Evolutionary conservation across 2,888 invertebrate genomes (phyloP).

Genomic region (Uloborus plumipes): DNA sequence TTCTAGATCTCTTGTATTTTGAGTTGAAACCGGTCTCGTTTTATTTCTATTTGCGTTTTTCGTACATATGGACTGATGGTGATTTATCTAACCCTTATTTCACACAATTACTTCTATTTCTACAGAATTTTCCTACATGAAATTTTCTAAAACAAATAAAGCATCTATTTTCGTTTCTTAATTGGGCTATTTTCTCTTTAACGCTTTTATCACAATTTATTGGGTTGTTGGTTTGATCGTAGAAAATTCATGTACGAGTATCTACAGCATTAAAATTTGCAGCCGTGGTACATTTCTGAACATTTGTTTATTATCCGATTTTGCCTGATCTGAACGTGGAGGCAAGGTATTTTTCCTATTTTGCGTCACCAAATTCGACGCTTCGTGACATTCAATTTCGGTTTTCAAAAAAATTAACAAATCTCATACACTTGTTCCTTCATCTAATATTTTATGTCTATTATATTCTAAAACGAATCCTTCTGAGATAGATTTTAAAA

Average conservation of each 20-base stretch:
- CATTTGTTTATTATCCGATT: not conserved
- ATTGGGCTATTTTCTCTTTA: not conserved
- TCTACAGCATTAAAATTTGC: not conserved
- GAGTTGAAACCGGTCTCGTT: not conserved
- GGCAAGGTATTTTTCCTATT: not conserved
- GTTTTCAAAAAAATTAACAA: not conserved
- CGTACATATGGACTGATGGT: not conserved
- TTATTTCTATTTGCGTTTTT: not conserved
- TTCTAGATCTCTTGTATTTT: not conserved
- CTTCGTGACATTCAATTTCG: not conserved
- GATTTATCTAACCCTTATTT: not conserved
- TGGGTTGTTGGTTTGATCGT: not conserved
- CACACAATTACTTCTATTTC: not conserved
- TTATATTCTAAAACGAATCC: not conserved
- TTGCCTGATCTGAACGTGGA: not conserved
- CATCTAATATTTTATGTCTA: not conserved
- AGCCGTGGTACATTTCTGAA: not conserved
- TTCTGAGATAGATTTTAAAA: not conserved
- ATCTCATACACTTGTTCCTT: not conserved
- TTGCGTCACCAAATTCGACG: not conserved
- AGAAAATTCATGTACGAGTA: not conserved
- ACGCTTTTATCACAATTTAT: not conserved
- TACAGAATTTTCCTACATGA: not conserved
- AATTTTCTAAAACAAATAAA: not conserved
- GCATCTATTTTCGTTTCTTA: not conserved